Evolutionary conservation across 1,140 invertebrate species (phyloP).

Genomic region (Elymnias hypermnestra): DNA sequence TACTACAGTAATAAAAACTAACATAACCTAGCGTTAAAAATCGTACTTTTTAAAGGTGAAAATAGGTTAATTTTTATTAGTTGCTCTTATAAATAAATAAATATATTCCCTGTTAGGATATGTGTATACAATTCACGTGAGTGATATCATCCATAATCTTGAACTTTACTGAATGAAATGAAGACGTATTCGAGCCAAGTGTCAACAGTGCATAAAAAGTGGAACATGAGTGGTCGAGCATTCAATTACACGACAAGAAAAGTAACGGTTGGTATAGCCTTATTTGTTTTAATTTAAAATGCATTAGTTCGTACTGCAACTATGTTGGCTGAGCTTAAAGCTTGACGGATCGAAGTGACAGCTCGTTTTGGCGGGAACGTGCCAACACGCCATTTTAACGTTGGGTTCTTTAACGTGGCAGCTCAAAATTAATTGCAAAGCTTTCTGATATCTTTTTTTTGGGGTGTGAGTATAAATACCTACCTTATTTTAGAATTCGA

Average conservation of each 20-base stretch:
- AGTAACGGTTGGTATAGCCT: slow-evolving; percentile 9
- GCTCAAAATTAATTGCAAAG: neutral
- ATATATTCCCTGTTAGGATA: too few species aligned
- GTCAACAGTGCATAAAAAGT: slow-evolving; percentile 24
- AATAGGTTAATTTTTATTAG: too few species aligned
- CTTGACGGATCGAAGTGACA: slow-evolving; percentile 36
- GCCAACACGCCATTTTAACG: slow-evolving; percentile 6
- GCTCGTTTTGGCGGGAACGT: slow-evolving; percentile 34
- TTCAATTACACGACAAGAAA: slow-evolving; percentile 18
- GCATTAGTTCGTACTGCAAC: slow-evolving; percentile 26
- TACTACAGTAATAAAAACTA: too few species aligned
- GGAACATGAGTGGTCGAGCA: slow-evolving; percentile 12
- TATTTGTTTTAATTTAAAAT: slow-evolving; percentile 23
- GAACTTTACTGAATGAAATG: slow-evolving; percentile 18
- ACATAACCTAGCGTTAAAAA: too few species aligned
- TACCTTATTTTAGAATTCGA: too few species aligned
- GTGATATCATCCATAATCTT: slow-evolving; percentile 5
- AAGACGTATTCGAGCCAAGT: slow-evolving; percentile 22
- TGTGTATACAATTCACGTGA: too few species aligned
- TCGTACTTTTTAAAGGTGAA: too few species aligned
- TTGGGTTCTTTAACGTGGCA: slow-evolving; percentile 7
- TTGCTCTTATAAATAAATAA: too few species aligned
- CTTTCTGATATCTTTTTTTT: too few species aligned
- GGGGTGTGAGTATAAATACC: too few species aligned
- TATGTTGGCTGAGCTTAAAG: slow-evolving; percentile 15